Evolutionary conservation across 2,888 invertebrate species (phyloP), one percentile per base, ranked within the genome.

Genomic region (Opisthograptis luteolata): DNA sequence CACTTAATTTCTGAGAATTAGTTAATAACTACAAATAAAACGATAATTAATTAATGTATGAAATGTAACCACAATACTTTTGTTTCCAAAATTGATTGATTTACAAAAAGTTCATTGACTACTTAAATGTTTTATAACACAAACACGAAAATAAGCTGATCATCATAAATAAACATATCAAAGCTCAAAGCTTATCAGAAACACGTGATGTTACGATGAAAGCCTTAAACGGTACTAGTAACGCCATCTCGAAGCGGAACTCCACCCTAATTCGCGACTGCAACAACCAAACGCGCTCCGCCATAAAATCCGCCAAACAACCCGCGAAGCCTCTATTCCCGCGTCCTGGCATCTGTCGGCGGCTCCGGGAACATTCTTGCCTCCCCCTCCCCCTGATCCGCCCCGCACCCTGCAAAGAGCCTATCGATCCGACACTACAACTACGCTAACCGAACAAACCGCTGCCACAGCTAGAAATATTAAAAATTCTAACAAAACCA

Each of bases 391-490:
- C 64, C 62, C 60, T 55, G n/a, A n/a, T n/a, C 54, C 52, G 59
- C 43, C 49, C 42, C 49, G 28, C 46, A 46, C 48, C 47, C 49
- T 22, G 49, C 39, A 40, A 64, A 72, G 71, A 71, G 70, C 71
- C 77, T 89, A 89, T 88, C 84, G 88, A 89, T 88, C 82, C 62
- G 71, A 66, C 77, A 73, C 75, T 69, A 80, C 76, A 84, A 82
- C 80, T 79, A 83, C 81, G 81, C 78, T 73, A 81, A 74, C 81
- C 73, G 70, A 76, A 68, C 69, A 73, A 71, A 80, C 64, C 76
- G 76, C 75, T 73, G 79, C 72, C 72, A 78, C 73, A 76, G 68
- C 70, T 69, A 64, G 62, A 66, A 72, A 73, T 69, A 68, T 61
- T 61, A 69, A 61, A 74, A 74, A 76, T 73, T 71, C 36, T 6